A percentile compares a stretch with the other conserved stretches of the same genome.
phyloP scores from a whole-genome alignment of 2,113 vertebrate species.

The Corythoichthys intestinalis region DNA sequence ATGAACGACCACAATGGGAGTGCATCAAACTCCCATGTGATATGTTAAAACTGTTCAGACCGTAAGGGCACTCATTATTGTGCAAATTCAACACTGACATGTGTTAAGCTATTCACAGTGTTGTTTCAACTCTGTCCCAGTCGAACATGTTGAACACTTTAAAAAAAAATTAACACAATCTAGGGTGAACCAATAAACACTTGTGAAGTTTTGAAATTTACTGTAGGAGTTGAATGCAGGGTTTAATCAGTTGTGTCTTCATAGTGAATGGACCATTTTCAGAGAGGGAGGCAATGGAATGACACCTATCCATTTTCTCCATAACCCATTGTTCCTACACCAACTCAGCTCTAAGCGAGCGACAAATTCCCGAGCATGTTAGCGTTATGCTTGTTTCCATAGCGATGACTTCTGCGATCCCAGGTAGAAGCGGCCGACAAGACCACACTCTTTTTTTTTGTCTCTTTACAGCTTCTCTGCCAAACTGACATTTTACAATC shows the following conservation, averaged over 20 bases:
- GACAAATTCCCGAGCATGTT: conserved; percentile 40
- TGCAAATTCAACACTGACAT: no score
- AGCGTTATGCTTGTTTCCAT: conserved; percentile 74
- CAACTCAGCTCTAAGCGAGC: conserved; percentile 21
- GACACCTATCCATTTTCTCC: not conserved
- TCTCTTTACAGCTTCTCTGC: conserved; percentile 55
- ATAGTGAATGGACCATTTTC: not conserved
- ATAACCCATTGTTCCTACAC: conserved; percentile 11
- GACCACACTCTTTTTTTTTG: conserved; percentile 45
- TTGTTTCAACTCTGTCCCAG: no score
- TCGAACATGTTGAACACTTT: no score
- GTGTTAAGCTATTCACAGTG: no score
- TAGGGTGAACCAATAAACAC: no score
- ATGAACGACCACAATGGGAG: no score
- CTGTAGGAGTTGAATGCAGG: not conserved
- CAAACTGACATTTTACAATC: conserved; percentile 38
- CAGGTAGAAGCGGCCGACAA: conserved; percentile 62
- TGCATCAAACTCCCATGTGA: no score
- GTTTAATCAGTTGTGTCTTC: not conserved
- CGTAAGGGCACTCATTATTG: no score
- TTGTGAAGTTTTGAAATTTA: no score
- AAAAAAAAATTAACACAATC: no score
- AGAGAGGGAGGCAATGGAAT: conserved; percentile 15
- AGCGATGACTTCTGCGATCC: conserved; percentile 66
- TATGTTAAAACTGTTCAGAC: no score